Base-by-base conservation (phyloP, 2,888 invertebrate species). In the Drosophila paranaensis region DNA sequence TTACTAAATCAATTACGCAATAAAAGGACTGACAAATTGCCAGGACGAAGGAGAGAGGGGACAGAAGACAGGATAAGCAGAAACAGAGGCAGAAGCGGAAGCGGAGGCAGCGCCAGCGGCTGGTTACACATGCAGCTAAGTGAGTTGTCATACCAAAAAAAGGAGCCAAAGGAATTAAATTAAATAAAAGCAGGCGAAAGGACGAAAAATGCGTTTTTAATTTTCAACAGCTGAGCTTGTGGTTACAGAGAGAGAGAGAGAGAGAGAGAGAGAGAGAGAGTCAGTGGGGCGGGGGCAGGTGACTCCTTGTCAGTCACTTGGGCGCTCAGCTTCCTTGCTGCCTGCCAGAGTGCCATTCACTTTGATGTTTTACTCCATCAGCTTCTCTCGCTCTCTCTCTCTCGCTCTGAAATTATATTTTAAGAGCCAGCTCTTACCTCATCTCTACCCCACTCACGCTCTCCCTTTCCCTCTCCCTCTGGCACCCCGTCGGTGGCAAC, bases 1-100 rank as follows among this genome's bases (percentile, higher is more conserved):
- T 71, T 71, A 79, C 86, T 79, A 90, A 86, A 86, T 88, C 88
- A 86, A 89, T 86, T 86, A 89, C 68, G 75, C 71, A 85, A 70
- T 86, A 79, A 88, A 90, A 86, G 67, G 86, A 63, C 74, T 79
- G 82, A 75, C 82, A 89, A 81, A 75, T 81, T 77, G 50, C 60
- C 64, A 46, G 67, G 45, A 30, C 25, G 6, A 2, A 20, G 1
- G 35, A 6, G 13, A 3, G 9, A 3, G 16, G 8, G 25, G 3
- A n/a, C 10, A 6, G 20, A 3, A 48, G 50, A 6, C 13, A 42
- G 14, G 27, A 43, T 13, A 27, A 25, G 40, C 10, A 4, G 40
- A 33, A 6, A 8, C 30, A 33, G 42, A 40, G 25, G 25, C 45
- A 6, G 13, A 14, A 35, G 11, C 43, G 11, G 42, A 27, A 16